Evolutionary conservation across 2,888 invertebrate genomes (phyloP), one percentile per base, ranked within the genome.

Genomic region (Lasioglossum pauxillum): DNA sequence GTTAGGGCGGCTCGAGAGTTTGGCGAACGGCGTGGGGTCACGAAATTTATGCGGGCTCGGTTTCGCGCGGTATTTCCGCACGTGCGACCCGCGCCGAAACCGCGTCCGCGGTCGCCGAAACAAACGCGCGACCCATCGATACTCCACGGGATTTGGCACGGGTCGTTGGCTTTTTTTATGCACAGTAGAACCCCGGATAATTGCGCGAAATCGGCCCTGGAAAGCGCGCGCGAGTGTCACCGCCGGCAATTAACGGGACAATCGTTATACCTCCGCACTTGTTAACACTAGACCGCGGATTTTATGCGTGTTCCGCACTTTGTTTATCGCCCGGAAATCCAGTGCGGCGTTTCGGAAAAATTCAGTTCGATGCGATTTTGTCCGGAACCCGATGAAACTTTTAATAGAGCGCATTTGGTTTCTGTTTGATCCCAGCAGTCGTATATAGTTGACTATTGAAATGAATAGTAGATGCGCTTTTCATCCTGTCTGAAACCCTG

Each of bases 41-140:
- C 8, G 53, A 19, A 79, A 79, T 83, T 49, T 75, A 49, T 46
- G 69, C 49, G 57, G 35, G 80, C 57, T 14, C 69, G 75, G 67
- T 57, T 67, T 67, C 49, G 27, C 75, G 46, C 80, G 46, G 44
- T 5, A 53, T n/a, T 23, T 19, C 35, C 38, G 35, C 57, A 16
- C 67, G 67, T 67, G 53, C 74, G 41, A 44, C 49, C 71, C 44
- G 44, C 31, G n/a, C 16, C 31, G 41, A 44, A 76, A 76, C 64
- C 64, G 19, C 67, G 76, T 46, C 23, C 64, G 19, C 64, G 44
- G 27, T 27, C 46, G 27, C 44, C 16, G 76, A 44, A 76, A 64
- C 76, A 67, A 67, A 67, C 64, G 64, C 35, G 71, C 41, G 27
- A 27, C 7, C 35, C 67, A 35, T 67, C 67, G 67, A 67, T 67